phyloP scores from a whole-genome alignment of 1,140 invertebrate species.

The Aphidius gifuensis region DNA sequence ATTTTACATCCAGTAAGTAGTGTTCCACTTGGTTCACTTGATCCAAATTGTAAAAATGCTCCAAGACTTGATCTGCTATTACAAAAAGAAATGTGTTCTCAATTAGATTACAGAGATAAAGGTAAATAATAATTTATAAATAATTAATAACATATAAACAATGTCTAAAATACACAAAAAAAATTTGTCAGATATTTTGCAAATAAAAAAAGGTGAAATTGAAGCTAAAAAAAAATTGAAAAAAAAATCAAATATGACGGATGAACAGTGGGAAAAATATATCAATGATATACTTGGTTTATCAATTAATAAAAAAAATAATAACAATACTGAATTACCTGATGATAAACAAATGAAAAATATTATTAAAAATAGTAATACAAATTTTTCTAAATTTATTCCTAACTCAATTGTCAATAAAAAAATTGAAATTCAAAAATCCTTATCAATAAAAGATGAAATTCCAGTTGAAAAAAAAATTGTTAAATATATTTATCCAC shows the following conservation, averaged over 20 bases:
- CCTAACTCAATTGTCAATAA: slow-evolving; percentile 11
- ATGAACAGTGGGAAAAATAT: slow-evolving; percentile 32
- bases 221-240: slow-evolving; percentile 18
- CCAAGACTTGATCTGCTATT: slow-evolving; percentile 26
- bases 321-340: slow-evolving; percentile 28
- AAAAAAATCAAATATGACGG: slow-evolving; percentile 27
- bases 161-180: slow-evolving; percentile 6
- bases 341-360: slow-evolving; percentile 17
- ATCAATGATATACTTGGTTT: slow-evolving; percentile 24
- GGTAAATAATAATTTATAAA: slow-evolving; percentile 23
- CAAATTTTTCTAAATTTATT: neutral
- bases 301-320: slow-evolving; percentile 16
- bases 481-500: slow-evolving; percentile 11
- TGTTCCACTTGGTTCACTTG: slow-evolving; percentile 28
- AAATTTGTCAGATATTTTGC: slow-evolving; percentile 28
- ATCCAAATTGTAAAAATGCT: slow-evolving; percentile 16
- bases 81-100: slow-evolving; percentile 26
- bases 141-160: neutral
- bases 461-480: neutral
- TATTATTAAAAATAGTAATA: neutral
- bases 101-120: slow-evolving; percentile 30
- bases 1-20: slow-evolving; percentile 30
- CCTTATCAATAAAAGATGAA: neutral
- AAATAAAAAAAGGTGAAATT: slow-evolving; percentile 26
- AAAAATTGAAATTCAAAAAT: neutral